phyloP scores from a whole-genome alignment of 2,888 invertebrate genomes.

The Bombylius major region DNA sequence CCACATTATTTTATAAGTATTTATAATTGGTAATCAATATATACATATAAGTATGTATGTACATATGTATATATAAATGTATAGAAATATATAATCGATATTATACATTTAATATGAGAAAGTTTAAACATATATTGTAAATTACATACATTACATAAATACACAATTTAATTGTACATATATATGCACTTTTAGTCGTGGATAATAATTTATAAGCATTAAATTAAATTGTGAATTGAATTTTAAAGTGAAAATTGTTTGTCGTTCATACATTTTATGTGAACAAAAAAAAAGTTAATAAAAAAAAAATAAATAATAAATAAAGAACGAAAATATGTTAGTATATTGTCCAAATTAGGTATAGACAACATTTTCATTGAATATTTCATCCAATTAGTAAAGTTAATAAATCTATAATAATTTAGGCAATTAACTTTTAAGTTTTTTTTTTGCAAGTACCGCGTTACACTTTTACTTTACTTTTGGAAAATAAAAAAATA shows the following conservation, averaged over 20 bases:
- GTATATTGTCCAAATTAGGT: slow-evolving; percentile 1
- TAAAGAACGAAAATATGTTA: too few relatives aligned
- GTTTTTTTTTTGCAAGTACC: too few relatives aligned
- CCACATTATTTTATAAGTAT: too few relatives aligned
- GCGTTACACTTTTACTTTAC: too few relatives aligned
- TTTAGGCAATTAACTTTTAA: background rate
- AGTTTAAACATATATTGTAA: background rate
- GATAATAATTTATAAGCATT: background rate
- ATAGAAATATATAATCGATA: background rate
- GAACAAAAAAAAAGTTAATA: too few relatives aligned
- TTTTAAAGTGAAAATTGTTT: background rate
- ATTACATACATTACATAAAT: background rate
- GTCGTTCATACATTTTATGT: too few relatives aligned
- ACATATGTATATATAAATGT: background rate
- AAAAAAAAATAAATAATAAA: too few relatives aligned
- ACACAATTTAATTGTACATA: background rate
- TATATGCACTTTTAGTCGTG: background rate
- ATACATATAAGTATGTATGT: too few relatives aligned
- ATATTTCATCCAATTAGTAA: slow-evolving; percentile 1
- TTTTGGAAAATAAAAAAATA: too few relatives aligned
- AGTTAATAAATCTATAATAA: background rate
- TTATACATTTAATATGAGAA: background rate
- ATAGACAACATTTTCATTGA: background rate
- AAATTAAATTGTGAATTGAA: background rate
- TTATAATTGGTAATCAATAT: too few relatives aligned